These are phyloP conservation scores for Glyptemys insculpta DNA, from an alignment of 2,797 vertebrate genomes.

Conservation along the genomic window DNA sequence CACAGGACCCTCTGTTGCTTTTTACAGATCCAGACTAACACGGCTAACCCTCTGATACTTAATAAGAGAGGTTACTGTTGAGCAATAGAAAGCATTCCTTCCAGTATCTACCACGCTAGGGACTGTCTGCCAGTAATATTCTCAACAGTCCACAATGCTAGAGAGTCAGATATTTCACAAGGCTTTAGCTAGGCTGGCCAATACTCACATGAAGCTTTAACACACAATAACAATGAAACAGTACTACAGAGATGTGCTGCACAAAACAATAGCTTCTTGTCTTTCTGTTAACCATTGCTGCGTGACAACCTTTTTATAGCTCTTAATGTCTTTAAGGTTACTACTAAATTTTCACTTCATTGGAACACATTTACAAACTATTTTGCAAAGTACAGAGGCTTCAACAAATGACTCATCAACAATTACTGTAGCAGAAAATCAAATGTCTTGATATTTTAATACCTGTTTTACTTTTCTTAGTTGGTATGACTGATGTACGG, in stretches of 20 bases:
- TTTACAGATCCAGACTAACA: no score
- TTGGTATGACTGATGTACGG: conserved; percentile 48
- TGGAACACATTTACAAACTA: conserved; percentile 56
- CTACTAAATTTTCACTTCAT: conserved; percentile 60
- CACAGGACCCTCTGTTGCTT: no score
- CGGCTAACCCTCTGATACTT: neutral
- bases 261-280: conserved; percentile 35
- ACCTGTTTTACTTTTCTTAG: conserved; percentile 45
- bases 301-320: conserved; percentile 51
- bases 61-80: neutral
- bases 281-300: conserved; percentile 17
- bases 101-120: neutral
- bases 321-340: conserved; percentile 54
- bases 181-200: conserved; percentile 29
- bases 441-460: conserved; percentile 41
- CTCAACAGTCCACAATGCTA: neutral
- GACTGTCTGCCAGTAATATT: neutral
- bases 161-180: neutral
- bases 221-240: neutral
- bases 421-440: conserved; percentile 54
- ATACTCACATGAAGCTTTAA: neutral
- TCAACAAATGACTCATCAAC: conserved; percentile 61
- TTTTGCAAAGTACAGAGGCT: conserved; percentile 59
- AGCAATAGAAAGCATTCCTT: neutral
- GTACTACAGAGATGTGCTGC: conserved; percentile 1